Percentiles rank a stretch among this genome's conserved stretches.
phyloP scores from a whole-genome alignment of 2,797 vertebrate genomes.

The Esox masquinongy region DNA sequence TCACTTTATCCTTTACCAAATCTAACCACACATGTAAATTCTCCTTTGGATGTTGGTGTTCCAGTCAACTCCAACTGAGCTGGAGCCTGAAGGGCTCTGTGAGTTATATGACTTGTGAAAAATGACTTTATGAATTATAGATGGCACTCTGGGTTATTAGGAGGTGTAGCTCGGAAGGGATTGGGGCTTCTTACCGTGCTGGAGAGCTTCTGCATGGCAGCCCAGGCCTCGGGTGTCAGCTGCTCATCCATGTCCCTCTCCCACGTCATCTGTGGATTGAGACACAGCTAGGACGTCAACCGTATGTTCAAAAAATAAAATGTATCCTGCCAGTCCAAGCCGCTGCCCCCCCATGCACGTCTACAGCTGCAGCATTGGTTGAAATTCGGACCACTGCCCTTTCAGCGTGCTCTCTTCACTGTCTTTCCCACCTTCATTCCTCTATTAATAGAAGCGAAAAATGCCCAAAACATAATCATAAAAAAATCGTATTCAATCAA shows the following conservation, averaged over 20 bases:
- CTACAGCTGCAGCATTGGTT: too few relatives aligned
- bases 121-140: slow-evolving; percentile 56
- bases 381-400: too few relatives aligned
- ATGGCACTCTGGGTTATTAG: slow-evolving; percentile 45
- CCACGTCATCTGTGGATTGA: slow-evolving; percentile 68
- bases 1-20: neutral
- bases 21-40: neutral
- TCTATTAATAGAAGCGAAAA: too few relatives aligned
- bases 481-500: neutral
- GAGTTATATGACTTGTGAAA: slow-evolving; percentile 44
- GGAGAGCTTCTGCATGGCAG: slow-evolving; percentile 73
- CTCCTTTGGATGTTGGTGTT: neutral
- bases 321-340: too few relatives aligned
- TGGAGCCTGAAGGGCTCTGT: neutral
- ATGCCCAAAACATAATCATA: too few relatives aligned
- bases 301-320: neutral
- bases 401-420: too few relatives aligned
- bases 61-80: neutral
- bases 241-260: slow-evolving; percentile 71
- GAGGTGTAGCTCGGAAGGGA: slow-evolving; percentile 28
- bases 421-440: too few relatives aligned
- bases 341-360: neutral
- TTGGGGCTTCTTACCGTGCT: slow-evolving; percentile 64
- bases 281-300: slow-evolving; percentile 12
- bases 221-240: slow-evolving; percentile 71